These are phyloP conservation scores for Calameuta filiformis DNA, from an alignment of 2,888 invertebrate genomes.

Conservation along the genomic window DNA sequence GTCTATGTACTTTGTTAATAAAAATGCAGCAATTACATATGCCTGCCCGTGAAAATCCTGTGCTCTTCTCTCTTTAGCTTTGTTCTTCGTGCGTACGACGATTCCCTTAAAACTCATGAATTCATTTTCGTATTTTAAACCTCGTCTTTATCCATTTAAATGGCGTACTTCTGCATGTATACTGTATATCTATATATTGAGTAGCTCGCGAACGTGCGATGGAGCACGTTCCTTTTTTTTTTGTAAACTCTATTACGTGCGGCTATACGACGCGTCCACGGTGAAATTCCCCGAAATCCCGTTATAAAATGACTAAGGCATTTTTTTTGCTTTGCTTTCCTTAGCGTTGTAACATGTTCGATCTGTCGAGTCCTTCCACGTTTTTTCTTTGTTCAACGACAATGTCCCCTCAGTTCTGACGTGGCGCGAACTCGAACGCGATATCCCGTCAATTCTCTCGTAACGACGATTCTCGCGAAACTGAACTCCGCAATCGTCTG, in stretches of 20 bases:
- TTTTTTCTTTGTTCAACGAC: background rate
- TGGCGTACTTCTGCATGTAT: background rate
- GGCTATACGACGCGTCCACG: background rate
- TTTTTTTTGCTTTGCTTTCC: background rate
- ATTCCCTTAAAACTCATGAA: background rate
- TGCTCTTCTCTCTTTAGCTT: background rate
- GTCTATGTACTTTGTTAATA: background rate
- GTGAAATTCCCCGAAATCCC: background rate
- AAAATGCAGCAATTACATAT: too few relatives aligned
- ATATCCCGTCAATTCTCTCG: background rate
- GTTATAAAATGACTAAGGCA: background rate
- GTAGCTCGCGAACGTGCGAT: background rate
- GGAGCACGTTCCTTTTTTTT: background rate
- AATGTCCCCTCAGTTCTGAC: background rate
- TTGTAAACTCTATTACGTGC: background rate
- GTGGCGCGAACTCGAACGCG: background rate
- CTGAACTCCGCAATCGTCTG: background rate
- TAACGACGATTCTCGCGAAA: background rate
- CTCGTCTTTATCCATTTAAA: background rate
- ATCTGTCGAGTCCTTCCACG: background rate
- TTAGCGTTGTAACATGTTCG: background rate
- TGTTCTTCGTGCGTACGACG: background rate
- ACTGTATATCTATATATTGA: background rate
- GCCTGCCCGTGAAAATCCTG: too few relatives aligned
- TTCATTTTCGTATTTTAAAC: background rate